A percentile compares a stretch with the other conserved stretches of the same genome.
Evolutionary conservation across 2,888 invertebrate genomes (phyloP).

Genomic region (Hypselothyrea guttata): DNA sequence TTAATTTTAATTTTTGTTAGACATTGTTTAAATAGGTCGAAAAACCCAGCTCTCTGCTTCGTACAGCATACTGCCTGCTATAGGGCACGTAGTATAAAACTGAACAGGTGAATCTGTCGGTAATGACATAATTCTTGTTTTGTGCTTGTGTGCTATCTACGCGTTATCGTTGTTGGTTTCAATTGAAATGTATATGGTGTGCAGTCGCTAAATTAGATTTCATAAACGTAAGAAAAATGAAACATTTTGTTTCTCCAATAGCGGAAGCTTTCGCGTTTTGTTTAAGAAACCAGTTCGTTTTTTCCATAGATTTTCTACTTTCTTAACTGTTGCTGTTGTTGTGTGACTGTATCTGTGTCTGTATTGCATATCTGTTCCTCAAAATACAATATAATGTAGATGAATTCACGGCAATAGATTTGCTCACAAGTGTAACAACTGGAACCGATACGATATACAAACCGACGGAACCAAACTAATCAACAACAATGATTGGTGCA

Average conservation of each 20-base stretch:
- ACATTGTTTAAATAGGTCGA: too few relatives aligned
- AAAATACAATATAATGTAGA: slow-evolving; percentile 38
- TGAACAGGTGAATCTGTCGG: too few relatives aligned
- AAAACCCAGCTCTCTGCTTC: too few relatives aligned
- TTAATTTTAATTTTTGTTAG: too few relatives aligned
- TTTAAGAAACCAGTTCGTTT: slow-evolving; percentile 62
- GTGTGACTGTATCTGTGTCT: slow-evolving; percentile 8
- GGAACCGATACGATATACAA: slow-evolving; percentile 12
- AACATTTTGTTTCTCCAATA: slow-evolving; percentile 45
- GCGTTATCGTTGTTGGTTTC: too few relatives aligned
- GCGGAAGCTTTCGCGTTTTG: slow-evolving; percentile 63
- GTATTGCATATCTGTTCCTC: slow-evolving; percentile 50
- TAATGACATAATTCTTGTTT: too few relatives aligned
- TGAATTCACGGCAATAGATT: slow-evolving; percentile 49
- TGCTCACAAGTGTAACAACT: slow-evolving; percentile 65
- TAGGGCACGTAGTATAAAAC: too few relatives aligned
- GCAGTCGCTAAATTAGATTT: too few relatives aligned
- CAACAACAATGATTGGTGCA: slow-evolving; percentile 11
- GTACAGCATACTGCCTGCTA: too few relatives aligned
- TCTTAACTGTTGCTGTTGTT: slow-evolving; percentile 36
- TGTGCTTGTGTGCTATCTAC: too few relatives aligned
- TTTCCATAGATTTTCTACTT: slow-evolving; percentile 50
- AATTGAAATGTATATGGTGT: too few relatives aligned
- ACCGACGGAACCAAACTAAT: slow-evolving; percentile 55
- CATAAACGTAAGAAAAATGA: slow-evolving; percentile 23